A percentile compares a stretch with the other conserved stretches of the same genome.
Conservation (phyloP, 2,888 invertebrate genomes). For the Heterodera filipjevi region DNA sequence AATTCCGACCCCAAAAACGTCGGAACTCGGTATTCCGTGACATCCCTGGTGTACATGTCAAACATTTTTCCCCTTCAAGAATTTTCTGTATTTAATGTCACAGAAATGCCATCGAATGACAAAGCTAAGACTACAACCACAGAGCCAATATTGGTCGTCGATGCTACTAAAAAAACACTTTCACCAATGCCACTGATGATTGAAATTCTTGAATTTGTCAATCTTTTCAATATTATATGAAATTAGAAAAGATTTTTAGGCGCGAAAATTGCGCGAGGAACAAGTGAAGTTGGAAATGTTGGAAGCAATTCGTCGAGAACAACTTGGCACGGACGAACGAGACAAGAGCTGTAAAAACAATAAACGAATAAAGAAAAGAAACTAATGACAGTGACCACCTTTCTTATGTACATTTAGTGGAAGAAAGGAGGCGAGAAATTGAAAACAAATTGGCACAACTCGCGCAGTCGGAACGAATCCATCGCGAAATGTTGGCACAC, state of each 20-base stretch:
- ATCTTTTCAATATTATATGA: not conserved
- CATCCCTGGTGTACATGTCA: too few species aligned
- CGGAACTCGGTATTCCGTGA: too few species aligned
- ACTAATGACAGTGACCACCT: not conserved
- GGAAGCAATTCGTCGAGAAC: conserved; percentile 28
- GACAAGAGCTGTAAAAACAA: conserved; percentile 22
- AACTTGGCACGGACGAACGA: conserved; percentile 16
- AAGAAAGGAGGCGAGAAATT: conserved; percentile 31
- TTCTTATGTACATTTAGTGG: not conserved
- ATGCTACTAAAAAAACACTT: not conserved
- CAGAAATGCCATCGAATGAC: too few species aligned
- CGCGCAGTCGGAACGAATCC: conserved; percentile 44
- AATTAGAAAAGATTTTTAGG: conserved; percentile 25
- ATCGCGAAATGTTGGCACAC: conserved; percentile 43
- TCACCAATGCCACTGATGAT: not conserved
- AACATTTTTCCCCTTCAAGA: too few species aligned
- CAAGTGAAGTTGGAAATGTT: conserved; percentile 34
- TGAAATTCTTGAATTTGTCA: conserved; percentile 13
- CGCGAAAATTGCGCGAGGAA: conserved; percentile 34
- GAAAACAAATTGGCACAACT: conserved; percentile 40
- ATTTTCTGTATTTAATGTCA: too few species aligned
- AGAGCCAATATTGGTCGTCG: not conserved
- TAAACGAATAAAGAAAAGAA: not conserved
- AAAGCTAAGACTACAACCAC: not conserved
- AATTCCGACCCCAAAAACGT: too few species aligned